These are phyloP conservation scores for Macrophya annulata DNA, from an alignment of 2,888 invertebrate genomes.

Conservation along the genomic window DNA sequence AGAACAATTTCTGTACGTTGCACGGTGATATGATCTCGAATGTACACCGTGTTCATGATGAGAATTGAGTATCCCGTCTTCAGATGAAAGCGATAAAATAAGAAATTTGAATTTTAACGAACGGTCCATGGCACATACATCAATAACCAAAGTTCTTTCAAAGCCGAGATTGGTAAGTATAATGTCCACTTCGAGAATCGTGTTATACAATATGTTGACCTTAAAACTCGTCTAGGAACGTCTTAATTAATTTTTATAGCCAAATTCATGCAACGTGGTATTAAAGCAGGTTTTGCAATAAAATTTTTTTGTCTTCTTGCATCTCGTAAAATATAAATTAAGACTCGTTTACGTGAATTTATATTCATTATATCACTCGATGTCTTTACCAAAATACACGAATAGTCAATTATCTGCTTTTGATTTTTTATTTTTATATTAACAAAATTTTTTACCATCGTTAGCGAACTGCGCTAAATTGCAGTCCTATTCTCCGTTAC, in stretches of 20 bases:
- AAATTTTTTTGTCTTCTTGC: not conserved
- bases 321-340: not conserved
- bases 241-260: conserved; percentile 18
- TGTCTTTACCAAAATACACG: not conserved
- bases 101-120: conserved; percentile 49
- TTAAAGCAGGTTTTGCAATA: not conserved
- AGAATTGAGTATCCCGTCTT: conserved; percentile 17
- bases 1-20: conserved; percentile 33
- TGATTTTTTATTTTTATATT: not conserved
- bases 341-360: not conserved
- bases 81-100: conserved; percentile 23
- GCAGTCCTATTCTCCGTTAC: not conserved
- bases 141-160: conserved; percentile 26
- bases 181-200: not conserved
- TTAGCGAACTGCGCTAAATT: not conserved
- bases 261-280: not conserved
- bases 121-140: conserved; percentile 25
- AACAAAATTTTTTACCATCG: not conserved
- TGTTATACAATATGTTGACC: conserved; percentile 10
- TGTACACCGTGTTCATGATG: not conserved
- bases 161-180: not conserved
- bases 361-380: not conserved
- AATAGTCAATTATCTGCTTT: not conserved
- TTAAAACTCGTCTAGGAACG: not conserved
- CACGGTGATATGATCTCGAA: conserved; percentile 18